Evolutionary conservation across 1,140 invertebrate genomes (phyloP), one percentile per base, ranked within the genome.

Genomic region (Papilio polyxenes): DNA sequence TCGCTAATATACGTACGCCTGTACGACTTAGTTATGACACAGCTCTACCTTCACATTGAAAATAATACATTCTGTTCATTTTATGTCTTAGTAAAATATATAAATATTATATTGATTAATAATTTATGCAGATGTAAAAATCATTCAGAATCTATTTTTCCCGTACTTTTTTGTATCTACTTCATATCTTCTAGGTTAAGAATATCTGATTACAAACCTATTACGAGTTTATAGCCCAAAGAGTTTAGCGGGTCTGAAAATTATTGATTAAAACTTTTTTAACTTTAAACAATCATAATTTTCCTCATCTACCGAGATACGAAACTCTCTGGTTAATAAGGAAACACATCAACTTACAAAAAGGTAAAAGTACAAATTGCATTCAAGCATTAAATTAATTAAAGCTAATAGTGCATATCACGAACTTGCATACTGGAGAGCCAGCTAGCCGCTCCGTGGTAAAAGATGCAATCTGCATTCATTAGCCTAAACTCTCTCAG

Each of bases 391-490:
- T 88, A 89, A 89, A 89, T 83, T 85, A 85, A 85, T 84, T 85
- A 84, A 85, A 84, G 85, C 84, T 84, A 89, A 88, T 88, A 83
- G 82, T 83, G 84, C 86, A 87, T 87, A 85, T 85, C 84, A 69
- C n/a, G n/a, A 40, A 9, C 80, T 82, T 84, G 83, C 85, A 85
- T 83, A 81, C 84, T 84, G 77, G 78, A 82, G 85, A 84, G 82
- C 81, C 77, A 17, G 77, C 75, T 79, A 84, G 82, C 84, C 82
- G 76, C 81, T 75, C 31, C 56, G 80, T 80, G 83, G 80, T 83
- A 84, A 87, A 89, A 89, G 89, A 90, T 92, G 91, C 91, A 92
- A 92, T 93, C 91, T 92, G 90, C 92, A 94, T 94, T 92, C 90
- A 94, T 94, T 94, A 93, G 88, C 89, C 89, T 91, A 92, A 94